These are phyloP conservation scores for Epistrophella euchroma DNA, from an alignment of 2,888 invertebrate species.

Conservation along the genomic window DNA sequence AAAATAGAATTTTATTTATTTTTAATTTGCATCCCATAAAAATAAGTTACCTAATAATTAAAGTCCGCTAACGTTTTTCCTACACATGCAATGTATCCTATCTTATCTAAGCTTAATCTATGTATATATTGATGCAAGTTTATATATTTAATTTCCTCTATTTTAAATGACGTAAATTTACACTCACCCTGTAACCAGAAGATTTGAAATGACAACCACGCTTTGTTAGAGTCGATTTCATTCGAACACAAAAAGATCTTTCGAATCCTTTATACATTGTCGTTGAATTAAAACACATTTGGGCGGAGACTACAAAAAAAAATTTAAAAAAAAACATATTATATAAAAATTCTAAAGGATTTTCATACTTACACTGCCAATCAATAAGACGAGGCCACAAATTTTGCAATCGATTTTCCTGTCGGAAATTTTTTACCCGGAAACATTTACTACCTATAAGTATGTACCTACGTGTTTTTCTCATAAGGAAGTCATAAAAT, in stretches of 20 bases:
- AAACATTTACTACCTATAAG: too few species aligned
- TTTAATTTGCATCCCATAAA: too few species aligned
- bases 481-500: too few species aligned
- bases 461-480: too few species aligned
- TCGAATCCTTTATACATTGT: slow-evolving; percentile 93
- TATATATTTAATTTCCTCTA: background rate
- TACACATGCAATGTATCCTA: slow-evolving; percentile 43
- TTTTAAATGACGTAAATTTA: slow-evolving; percentile 1
- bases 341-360: background rate
- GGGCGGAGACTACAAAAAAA: slow-evolving; percentile 89
- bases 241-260: slow-evolving; percentile 96
- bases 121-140: background rate
- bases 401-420: too few species aligned
- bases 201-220: slow-evolving; percentile 98
- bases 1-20: too few species aligned
- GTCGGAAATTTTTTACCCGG: too few species aligned
- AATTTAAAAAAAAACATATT: slow-evolving; percentile 19
- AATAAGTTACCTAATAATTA: too few species aligned
- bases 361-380: too few species aligned
- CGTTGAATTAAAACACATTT: slow-evolving; percentile 91
- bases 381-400: too few species aligned
- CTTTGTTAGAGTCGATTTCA: slow-evolving; percentile 99
- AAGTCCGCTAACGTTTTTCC: slow-evolving; percentile 24
- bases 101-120: background rate
- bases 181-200: slow-evolving; percentile 96